Percentiles rank a stretch among this genome's conserved stretches.
phyloP scores from a whole-genome alignment of 2,797 vertebrate genomes.

The Gallinago nigripennis region DNA sequence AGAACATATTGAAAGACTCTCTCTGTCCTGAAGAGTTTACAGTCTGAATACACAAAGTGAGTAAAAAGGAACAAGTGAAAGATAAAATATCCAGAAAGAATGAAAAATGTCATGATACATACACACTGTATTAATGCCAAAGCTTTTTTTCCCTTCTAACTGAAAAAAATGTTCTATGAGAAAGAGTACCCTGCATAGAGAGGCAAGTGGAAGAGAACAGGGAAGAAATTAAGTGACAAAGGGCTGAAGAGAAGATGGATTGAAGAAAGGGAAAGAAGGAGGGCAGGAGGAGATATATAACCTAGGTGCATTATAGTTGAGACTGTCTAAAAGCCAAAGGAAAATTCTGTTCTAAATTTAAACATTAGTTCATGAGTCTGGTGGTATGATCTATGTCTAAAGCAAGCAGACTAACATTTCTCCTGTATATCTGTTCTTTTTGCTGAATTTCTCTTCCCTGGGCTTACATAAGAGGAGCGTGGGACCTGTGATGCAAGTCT shows the following conservation, averaged over 20 bases:
- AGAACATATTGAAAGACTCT: neutral
- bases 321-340: neutral
- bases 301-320: neutral
- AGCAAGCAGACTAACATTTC: neutral
- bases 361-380: neutral
- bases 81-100: neutral
- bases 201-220: neutral
- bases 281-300: neutral
- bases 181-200: neutral
- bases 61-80: neutral
- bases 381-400: neutral
- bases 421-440: neutral
- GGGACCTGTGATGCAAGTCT: neutral
- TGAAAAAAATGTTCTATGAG: neutral
- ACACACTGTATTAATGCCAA: neutral
- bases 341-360: neutral
- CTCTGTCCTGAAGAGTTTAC: neutral
- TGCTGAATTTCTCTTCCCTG: neutral
- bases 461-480: neutral
- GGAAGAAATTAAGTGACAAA: neutral
- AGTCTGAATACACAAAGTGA: neutral
- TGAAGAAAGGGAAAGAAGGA: neutral
- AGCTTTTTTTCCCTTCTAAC: neutral
- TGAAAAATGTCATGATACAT: neutral
- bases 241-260: neutral